Percentiles rank a stretch among this genome's conserved stretches.
phyloP scores from a whole-genome alignment of 2,113 vertebrate species.

The Lota lota region DNA sequence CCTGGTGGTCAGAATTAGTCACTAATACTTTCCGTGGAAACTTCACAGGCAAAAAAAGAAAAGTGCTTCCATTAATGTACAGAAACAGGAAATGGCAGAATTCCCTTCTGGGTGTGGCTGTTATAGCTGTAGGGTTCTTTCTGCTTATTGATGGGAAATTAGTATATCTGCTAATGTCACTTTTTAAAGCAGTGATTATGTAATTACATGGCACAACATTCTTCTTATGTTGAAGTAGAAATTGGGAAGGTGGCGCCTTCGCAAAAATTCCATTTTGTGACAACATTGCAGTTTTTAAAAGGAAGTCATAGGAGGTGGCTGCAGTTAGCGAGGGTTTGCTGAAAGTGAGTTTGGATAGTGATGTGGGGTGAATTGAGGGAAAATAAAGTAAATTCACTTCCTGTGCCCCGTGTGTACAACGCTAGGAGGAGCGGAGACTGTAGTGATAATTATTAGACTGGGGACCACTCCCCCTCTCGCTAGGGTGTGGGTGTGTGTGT shows the following conservation, averaged over 20 bases:
- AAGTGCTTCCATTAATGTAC: background rate
- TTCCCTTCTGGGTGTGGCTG: background rate
- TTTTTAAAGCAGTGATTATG: too few relatives aligned
- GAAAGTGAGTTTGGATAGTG: too few relatives aligned
- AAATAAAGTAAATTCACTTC: slow-evolving; percentile 29
- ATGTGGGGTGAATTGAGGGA: slow-evolving; percentile 12
- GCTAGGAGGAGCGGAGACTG: slow-evolving; percentile 35
- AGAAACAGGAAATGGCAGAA: background rate
- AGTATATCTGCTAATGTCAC: too few relatives aligned
- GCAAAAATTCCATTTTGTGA: too few relatives aligned
- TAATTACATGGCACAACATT: too few relatives aligned
- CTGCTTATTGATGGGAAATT: too few relatives aligned
- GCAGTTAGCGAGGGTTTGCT: too few relatives aligned
- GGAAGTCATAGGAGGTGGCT: too few relatives aligned
- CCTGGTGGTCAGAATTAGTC: slow-evolving; percentile 61
- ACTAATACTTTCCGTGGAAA: slow-evolving; percentile 43
- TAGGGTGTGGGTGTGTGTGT: slow-evolving; percentile 16
- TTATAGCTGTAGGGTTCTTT: too few relatives aligned
- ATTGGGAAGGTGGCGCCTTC: too few relatives aligned
- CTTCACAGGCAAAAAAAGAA: background rate
- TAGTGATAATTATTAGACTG: slow-evolving; percentile 54
- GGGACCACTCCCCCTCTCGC: slow-evolving; percentile 36
- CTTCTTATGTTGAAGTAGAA: too few relatives aligned
- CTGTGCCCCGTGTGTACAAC: slow-evolving; percentile 30
- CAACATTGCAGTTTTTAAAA: too few relatives aligned